Base-by-base conservation (phyloP, 2,888 invertebrate genomes). In the Perdita meconis region DNA sequence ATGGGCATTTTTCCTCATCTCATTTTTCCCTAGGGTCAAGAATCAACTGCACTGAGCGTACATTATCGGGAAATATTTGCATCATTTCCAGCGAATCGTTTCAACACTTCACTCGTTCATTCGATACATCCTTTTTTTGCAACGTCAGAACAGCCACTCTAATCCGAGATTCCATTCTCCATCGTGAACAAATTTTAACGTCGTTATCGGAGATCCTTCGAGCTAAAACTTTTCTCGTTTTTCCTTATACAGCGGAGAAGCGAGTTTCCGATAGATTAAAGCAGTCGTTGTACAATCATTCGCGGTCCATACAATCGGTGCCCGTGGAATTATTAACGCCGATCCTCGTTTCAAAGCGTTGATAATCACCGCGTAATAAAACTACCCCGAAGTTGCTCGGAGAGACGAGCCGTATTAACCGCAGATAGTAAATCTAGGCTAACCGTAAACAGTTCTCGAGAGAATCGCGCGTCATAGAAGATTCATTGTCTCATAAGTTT, bases 191-290 rank as follows among this genome's bases (percentile, higher is more conserved):
- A 61, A 69, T 42, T 61, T 55, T 40, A 34, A 55, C 22, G 10
- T 13, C n/a, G 38, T 55, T 69, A 53, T 69, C 61, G 12, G 19
- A 19, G 8, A 55, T 42, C 53, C 24, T 40, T 2, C 22, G 3
- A n/a, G 22, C 19, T n/a, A 10, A 42, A 69, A 69, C 69, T 69
- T 69, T 69, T 38, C 53, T 61, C 61, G 26, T 69, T 55, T 69
- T 42, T 40, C 24, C 60, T 30, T 8, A 6, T 1, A 6, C 12
- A 8, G 12, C 44, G 13, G 13, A 34, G 10, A n/a, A 56, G 38
- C 36, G 13, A 50, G 40, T 51, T 40, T 10, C 8, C 12, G 40
- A 30, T 10, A 19, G 42, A 64, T 64, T 53, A 64, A 47, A 40
- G 36, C 42, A 26, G 19, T 19, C 44, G 44, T 60, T 60, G 6